These are phyloP conservation scores for Megalops cyprinoides DNA, from an alignment of 2,797 vertebrate species.

Conservation along the genomic window DNA sequence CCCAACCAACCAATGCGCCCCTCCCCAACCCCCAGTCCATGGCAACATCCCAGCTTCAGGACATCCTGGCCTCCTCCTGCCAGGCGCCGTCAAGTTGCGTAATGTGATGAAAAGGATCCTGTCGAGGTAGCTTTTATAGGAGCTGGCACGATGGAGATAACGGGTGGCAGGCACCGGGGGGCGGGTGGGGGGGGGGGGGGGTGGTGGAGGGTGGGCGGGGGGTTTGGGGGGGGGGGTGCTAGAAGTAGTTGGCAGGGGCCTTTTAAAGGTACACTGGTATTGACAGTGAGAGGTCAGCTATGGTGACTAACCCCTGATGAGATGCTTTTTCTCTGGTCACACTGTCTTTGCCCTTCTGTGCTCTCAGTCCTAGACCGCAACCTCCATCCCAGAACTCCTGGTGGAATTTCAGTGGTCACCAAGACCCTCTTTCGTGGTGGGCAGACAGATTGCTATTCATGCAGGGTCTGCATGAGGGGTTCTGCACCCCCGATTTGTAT, in stretches of 20 bases:
- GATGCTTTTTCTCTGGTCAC: too few species aligned
- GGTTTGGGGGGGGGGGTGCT: too few species aligned
- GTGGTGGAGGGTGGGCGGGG: too few species aligned
- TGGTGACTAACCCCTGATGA: too few species aligned
- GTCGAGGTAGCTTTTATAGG: background rate
- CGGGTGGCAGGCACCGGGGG: background rate
- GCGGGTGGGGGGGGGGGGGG: too few species aligned
- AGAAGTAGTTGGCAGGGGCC: too few species aligned
- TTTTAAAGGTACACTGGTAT: too few species aligned
- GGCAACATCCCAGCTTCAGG: background rate
- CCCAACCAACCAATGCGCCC: background rate
- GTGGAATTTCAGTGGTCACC: too few species aligned
- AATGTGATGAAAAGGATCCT: background rate
- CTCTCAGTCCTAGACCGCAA: background rate
- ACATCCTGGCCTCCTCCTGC: background rate
- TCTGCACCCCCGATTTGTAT: background rate
- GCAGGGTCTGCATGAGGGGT: background rate
- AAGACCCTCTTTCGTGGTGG: background rate
- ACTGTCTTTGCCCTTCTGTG: too few species aligned
- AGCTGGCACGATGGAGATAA: background rate
- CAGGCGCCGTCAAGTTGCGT: background rate
- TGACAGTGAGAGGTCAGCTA: too few species aligned
- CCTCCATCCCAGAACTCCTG: background rate
- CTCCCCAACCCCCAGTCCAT: background rate
- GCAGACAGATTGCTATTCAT: background rate